A percentile compares a stretch with the other conserved stretches of the same genome.
phyloP scores from a whole-genome alignment of 1,140 invertebrate genomes.

The Ooceraea biroi region DNA sequence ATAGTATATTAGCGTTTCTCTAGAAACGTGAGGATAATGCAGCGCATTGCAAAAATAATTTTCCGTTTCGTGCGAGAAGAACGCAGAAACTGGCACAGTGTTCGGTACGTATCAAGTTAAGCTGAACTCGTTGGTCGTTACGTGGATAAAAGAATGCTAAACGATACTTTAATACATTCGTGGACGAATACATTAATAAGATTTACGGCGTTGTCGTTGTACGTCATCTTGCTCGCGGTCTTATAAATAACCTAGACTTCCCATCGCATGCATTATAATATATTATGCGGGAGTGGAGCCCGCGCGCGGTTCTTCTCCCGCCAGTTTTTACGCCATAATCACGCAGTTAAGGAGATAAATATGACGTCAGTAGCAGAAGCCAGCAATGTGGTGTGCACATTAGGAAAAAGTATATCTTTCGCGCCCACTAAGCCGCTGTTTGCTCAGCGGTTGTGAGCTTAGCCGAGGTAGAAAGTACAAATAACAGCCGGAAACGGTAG shows the following conservation, averaged over 20 bases:
- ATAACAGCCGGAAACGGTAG: slow-evolving; percentile 20
- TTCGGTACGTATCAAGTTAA: slow-evolving; percentile 18
- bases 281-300: slow-evolving; percentile 61
- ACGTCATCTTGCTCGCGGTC: slow-evolving; percentile 70
- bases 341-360: slow-evolving; percentile 83
- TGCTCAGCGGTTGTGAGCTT: slow-evolving; percentile 52
- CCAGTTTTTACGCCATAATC: slow-evolving; percentile 79
- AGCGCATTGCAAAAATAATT: slow-evolving; percentile 29
- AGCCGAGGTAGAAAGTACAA: slow-evolving; percentile 45
- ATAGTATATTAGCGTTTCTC: no score
- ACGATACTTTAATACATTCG: slow-evolving; percentile 60
- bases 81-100: slow-evolving; percentile 6
- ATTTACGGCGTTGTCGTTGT: slow-evolving; percentile 66
- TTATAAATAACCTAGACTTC: slow-evolving; percentile 78
- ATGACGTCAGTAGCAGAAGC: slow-evolving; percentile 80
- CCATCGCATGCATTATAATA: slow-evolving; percentile 76
- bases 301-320: slow-evolving; percentile 63
- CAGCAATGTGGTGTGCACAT: slow-evolving; percentile 72
- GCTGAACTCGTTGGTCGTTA: slow-evolving; percentile 54
- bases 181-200: slow-evolving; percentile 69
- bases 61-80: slow-evolving; percentile 18
- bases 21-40: background rate
- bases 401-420: slow-evolving; percentile 76
- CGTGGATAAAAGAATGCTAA: slow-evolving; percentile 57
- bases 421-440: slow-evolving; percentile 60